Base-by-base conservation (phyloP, 2,888 invertebrate genomes). In the Adineta ricciae region DNA sequence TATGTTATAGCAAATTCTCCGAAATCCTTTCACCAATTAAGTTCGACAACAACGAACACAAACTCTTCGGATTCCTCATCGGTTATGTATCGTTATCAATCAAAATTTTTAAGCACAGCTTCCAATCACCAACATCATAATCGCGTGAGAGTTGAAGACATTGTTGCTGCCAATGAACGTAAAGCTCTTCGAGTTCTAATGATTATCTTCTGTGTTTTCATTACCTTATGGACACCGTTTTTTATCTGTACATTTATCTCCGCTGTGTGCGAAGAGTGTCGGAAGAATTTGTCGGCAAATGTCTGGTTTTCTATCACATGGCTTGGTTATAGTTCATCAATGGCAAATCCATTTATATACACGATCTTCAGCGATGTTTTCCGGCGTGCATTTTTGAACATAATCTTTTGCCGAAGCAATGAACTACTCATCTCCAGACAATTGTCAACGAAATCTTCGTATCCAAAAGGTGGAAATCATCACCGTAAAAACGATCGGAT, bases 321-420 rank as follows among this genome's bases (percentile, higher is more conserved):
- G 90, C 88, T 90, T 87, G 90, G 90, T 27, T 90, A 89, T 78
- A 86, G 88, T 32, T 89, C 90, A 2, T 89, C 90, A 0, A 87
- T 90, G 84, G 89, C 89, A 36, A 90, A 90, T 85, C 90, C 90
- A 11, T 89, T 90, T 86, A 90, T 90, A 78, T 90, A 90, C 85
- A 90, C 90, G 9, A 90, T 90, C 89, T 90, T 90, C 86, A 90
- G 90, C 86, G 90, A 90, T 14, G 88, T 89, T 41, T 90, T 90
- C 87, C 87, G 90, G 11, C 86, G 88, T 36, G 88, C 90, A 19
- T 90, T 90, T 86, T 88, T 88, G 78, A 87, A 87, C 52, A 89
- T 90, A 36, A 87, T 90, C 5, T 87, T 88, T 83, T 89, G 89
- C 87, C 87, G 88, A 52, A 86, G 50, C 56, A 84, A 64, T 84